Base-by-base conservation (phyloP, 1,140 invertebrate species). In the Lepidurus couesii region DNA sequence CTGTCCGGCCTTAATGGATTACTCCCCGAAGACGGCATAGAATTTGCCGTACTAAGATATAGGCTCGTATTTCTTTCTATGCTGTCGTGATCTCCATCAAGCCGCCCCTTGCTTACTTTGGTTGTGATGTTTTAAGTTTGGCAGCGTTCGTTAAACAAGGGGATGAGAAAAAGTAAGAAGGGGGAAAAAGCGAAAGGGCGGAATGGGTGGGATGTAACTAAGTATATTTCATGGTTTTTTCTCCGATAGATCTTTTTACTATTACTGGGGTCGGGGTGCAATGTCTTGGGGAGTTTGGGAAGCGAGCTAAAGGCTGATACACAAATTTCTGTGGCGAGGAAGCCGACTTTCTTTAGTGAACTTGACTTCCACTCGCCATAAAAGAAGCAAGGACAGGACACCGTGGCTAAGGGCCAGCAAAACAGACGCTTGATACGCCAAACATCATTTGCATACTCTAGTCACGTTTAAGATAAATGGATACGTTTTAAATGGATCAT, bases 341-440 rank as follows among this genome's bases (percentile, higher is more conserved):
- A 65, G 21, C n/a, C 6, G 21, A 65, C 16, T 16, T 65, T 65
- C 53, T 7, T 65, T 16, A 16, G 53, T 65, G 53, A 65, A 21
- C n/a, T 65, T 65, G 53, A 65, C 53, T 65, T 47, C 10, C 10
- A 16, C 45, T 65, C 21, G n/a, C 53, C 53, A 65, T 65, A 65
- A 65, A 65, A 65, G 53, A 65, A 65, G 53, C 16, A 65, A 65
- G 53, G 53, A 65, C 53, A 65, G 53, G 53, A 21, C 21, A 65
- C 53, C 13, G n/a, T 65, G 53, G 53, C 53, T 13, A 1, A 65
- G 9, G 53, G 53, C 53, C 53, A 65, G 53, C 53, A 7, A 65
- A 65, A 65, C 53, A 21, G 53, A 65, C 53, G 53, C 53, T 65
- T 65, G 53, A 9, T 13, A 65, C 3, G 53, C 53, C 53, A 65